Base-by-base conservation (phyloP, 2,797 vertebrate species). In the Schizopygopsis malacanthus region DNA sequence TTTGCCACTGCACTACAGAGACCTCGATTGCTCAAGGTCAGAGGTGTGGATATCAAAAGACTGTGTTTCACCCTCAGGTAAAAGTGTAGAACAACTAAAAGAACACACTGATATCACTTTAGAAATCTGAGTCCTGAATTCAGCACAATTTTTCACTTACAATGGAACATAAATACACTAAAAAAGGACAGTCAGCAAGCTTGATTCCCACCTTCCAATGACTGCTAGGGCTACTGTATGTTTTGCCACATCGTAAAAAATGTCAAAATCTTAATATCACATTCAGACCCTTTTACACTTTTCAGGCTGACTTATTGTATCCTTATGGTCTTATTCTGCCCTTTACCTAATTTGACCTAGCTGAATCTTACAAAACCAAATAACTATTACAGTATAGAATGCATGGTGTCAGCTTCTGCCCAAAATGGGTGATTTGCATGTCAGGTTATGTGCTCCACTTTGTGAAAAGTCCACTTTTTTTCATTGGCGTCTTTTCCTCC, bases 1-100 rank as follows among this genome's bases (percentile, higher is more conserved):
- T 71, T 82, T 56, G 71, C 56, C 80, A 82, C 33, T 52, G 54
- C 59, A 83, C 65, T 71, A 16, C 47, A 73, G 73, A 87, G 79
- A 81, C 78, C 65, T 79, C 81, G 70, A 78, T 71, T 69, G 33
- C 70, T 81, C 84, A 89, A 89, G 88, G 88, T 89, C 86, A 88
- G 71, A 63, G 50, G 75, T 86, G 71, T 39, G 47, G 88, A 72
- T 72, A 75, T 56, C 47, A 72, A 77, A 56, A 77, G 84, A 79
- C 86, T 71, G 85, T 85, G 88, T 86, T 86, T 89, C 88, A 89
- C 41, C 65, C 59, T 83, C 88, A 89, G 88, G 75, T 89, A 87
- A 52, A 59, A 83, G 83, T 87, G 85, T 87, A 85, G 79, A 72
- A 79, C 88, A 88, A 88, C 84, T 86, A 89, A 82, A 86, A 86